Evolutionary conservation across 1,140 invertebrate species (phyloP).

Genomic region (Bombus waltoni): DNA sequence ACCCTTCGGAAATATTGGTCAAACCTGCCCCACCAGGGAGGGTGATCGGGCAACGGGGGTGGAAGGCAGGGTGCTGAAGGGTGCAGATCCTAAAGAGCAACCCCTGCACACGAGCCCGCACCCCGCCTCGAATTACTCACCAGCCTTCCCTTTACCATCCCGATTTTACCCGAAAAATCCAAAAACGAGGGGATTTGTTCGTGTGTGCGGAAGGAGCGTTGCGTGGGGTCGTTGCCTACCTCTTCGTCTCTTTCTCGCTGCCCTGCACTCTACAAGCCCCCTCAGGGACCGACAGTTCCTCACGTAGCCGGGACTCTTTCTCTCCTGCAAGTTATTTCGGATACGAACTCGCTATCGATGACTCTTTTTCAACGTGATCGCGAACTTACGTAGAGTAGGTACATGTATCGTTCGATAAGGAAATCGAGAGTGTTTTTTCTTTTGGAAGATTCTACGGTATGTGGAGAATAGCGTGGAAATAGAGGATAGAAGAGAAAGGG

Average conservation of each 20-base stretch:
- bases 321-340: neutral
- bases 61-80: slow-evolving; percentile 41
- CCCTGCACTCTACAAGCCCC: slow-evolving; percentile 31
- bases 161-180: slow-evolving; percentile 70
- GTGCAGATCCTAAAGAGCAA: slow-evolving; percentile 56
- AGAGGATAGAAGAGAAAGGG: too few species aligned
- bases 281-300: slow-evolving; percentile 27
- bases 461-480: too few species aligned
- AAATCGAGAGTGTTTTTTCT: neutral
- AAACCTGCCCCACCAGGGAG: slow-evolving; percentile 56
- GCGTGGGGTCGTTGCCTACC: slow-evolving; percentile 56
- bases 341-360: neutral
- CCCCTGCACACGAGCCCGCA: slow-evolving; percentile 42
- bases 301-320: neutral
- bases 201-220: slow-evolving; percentile 45
- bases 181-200: slow-evolving; percentile 67
- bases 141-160: slow-evolving; percentile 62
- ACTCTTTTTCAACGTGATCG: neutral
- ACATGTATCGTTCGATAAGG: too few species aligned
- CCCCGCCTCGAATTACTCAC: slow-evolving; percentile 70
- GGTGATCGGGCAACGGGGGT: slow-evolving; percentile 57
- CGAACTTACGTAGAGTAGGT: neutral
- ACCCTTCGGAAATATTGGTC: slow-evolving; percentile 66
- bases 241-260: slow-evolving; percentile 6
- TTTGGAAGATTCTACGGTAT: neutral